Evolutionary conservation across 1,140 invertebrate species (phyloP).

Genomic region (Campoletis sonorensis): DNA sequence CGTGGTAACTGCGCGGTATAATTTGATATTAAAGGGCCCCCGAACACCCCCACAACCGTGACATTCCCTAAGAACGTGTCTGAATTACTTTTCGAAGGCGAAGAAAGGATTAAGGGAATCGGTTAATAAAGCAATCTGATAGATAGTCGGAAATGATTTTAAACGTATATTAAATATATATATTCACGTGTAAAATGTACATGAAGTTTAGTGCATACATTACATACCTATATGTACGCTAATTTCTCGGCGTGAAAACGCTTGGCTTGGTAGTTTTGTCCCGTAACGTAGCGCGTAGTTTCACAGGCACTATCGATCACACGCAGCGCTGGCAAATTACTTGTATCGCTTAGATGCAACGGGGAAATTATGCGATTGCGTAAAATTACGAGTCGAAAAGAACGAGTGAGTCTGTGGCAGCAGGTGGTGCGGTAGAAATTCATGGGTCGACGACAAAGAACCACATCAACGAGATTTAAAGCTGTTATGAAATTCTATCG

Average conservation of each 20-base stretch:
- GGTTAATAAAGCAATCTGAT: conserved; percentile 37
- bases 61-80: conserved; percentile 21
- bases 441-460: neutral
- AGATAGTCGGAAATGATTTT: conserved; percentile 20
- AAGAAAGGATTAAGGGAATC: neutral
- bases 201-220: neutral
- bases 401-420: conserved; percentile 16
- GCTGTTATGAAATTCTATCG: conserved; percentile 25
- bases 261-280: neutral
- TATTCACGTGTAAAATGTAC: neutral
- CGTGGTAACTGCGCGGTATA: neutral
- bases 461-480: conserved; percentile 17
- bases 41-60: neutral
- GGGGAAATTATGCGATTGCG: conserved; percentile 32
- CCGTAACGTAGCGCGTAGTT: neutral
- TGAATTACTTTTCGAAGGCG: neutral
- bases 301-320: conserved; percentile 1
- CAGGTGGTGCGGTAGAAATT: neutral
- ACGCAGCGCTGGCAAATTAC: conserved; percentile 25
- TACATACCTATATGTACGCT: neutral
- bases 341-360: conserved; percentile 22
- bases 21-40: neutral
- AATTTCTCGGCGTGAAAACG: conserved; percentile 2
- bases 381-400: conserved; percentile 28
- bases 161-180: neutral